These are phyloP conservation scores for Enteromius trimaculatus DNA, from an alignment of 2,797 vertebrate genomes.

Conservation along the genomic window DNA sequence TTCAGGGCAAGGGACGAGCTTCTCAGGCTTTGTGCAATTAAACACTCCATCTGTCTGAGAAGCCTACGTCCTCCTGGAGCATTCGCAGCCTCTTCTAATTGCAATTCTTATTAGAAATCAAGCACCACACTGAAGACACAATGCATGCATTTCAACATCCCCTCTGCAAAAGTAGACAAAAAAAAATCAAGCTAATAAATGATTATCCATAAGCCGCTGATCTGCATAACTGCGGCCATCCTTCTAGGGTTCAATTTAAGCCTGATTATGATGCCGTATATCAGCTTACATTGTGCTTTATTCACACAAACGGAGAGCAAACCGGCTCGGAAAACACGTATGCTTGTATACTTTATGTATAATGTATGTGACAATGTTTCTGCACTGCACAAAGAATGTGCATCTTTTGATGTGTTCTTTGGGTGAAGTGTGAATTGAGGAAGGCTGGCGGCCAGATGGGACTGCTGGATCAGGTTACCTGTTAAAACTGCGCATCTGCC, in stretches of 20 bases:
- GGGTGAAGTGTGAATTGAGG: conserved; percentile 90
- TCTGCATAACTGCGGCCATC: conserved; percentile 56
- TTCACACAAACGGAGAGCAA: conserved; percentile 61
- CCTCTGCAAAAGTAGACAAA: conserved; percentile 40
- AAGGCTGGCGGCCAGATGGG: conserved; percentile 92
- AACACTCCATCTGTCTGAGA: conserved; percentile 85
- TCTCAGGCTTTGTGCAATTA: conserved; percentile 77
- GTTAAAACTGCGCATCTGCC: conserved; percentile 92
- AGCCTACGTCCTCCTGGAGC: conserved; percentile 65
- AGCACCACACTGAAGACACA: conserved; percentile 60
- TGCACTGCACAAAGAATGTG: conserved; percentile 69
- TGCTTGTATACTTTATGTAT: conserved; percentile 43
- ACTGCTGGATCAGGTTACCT: conserved; percentile 93
- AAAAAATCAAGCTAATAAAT: conserved; percentile 63
- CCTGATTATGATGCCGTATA: conserved; percentile 43
- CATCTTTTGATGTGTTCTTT: conserved; percentile 83
- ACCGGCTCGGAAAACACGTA: conserved; percentile 2
- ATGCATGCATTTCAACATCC: conserved; percentile 62
- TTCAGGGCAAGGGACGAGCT: conserved; percentile 68
- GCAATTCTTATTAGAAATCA: conserved; percentile 67
- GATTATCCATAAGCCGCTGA: conserved; percentile 59
- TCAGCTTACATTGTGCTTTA: conserved; percentile 65
- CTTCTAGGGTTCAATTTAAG: conserved; percentile 54
- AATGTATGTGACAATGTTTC: conserved; percentile 55
- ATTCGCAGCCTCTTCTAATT: conserved; percentile 72